Evolutionary conservation across 2,888 invertebrate species (phyloP).

Genomic region (Ditylenchus weischeri): DNA sequence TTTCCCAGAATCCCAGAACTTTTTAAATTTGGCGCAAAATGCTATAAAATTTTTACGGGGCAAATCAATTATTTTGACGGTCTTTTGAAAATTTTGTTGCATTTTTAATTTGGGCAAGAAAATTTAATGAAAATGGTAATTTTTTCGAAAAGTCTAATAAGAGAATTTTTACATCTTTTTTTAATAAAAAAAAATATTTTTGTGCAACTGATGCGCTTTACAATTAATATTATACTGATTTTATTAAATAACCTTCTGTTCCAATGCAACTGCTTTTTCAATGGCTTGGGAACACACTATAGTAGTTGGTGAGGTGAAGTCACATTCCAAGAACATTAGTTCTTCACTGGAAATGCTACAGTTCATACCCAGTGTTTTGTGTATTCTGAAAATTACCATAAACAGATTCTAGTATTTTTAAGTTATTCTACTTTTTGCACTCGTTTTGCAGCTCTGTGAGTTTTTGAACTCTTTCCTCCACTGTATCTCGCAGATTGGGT

Average conservation of each 20-base stretch:
- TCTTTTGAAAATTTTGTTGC: no score
- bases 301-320: constrained; percentile 6
- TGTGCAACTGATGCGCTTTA: no score
- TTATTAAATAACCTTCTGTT: constrained; percentile 12
- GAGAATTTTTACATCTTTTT: no score
- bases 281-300: background rate
- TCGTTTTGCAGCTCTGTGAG: constrained; percentile 16
- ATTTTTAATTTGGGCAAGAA: no score
- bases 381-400: constrained; percentile 16
- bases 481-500: background rate
- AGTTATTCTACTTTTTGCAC: constrained; percentile 8
- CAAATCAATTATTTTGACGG: no score
- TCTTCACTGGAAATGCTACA: constrained; percentile 12
- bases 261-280: constrained; percentile 12
- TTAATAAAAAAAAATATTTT: no score
- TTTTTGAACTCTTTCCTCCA: constrained; percentile 19
- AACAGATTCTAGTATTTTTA: background rate
- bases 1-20: no score
- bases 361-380: constrained; percentile 13
- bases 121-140: no score
- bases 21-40: no score
- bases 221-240: background rate
- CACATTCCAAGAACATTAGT: constrained; percentile 8
- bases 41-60: no score
- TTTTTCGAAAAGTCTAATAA: no score